phyloP scores from a whole-genome alignment of 2,113 vertebrate species.

The Brevimyrus niger region DNA sequence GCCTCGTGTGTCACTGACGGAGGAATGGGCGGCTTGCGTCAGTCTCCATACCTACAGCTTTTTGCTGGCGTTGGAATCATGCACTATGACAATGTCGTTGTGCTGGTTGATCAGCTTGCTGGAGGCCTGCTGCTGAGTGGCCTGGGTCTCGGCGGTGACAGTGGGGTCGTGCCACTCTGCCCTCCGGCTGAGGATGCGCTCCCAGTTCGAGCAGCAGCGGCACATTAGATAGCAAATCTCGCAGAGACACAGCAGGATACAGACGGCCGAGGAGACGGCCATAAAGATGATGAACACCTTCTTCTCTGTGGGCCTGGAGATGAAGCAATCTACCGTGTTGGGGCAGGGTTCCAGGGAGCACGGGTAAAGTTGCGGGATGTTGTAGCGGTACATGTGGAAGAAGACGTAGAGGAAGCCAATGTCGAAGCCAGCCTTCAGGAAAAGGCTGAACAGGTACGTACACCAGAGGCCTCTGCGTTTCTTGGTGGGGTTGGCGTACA shows the following conservation, averaged over 20 bases:
- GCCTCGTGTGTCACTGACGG: background rate
- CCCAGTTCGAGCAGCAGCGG: constrained; percentile 58
- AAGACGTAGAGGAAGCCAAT: constrained; percentile 75
- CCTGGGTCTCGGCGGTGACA: background rate
- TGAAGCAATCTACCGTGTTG: constrained; percentile 82
- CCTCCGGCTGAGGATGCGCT: background rate
- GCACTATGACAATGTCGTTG: constrained; percentile 31
- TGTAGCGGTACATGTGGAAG: constrained; percentile 68
- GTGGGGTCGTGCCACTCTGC: constrained; percentile 30
- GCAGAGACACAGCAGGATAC: constrained; percentile 73
- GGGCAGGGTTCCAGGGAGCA: constrained; percentile 74
- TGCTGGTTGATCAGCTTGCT: constrained; percentile 40
- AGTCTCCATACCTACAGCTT: background rate
- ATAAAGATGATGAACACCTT: constrained; percentile 91
- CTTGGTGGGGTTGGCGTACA: constrained; percentile 70
- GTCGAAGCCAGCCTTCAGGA: constrained; percentile 77
- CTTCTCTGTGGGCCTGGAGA: constrained; percentile 83
- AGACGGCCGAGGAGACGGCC: constrained; percentile 67
- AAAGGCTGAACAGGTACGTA: constrained; percentile 82
- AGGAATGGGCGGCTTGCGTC: background rate
- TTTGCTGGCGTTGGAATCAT: background rate
- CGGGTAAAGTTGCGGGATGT: constrained; percentile 70
- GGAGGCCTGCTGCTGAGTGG: constrained; percentile 40
- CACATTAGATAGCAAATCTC: constrained; percentile 77
- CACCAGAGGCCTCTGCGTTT: constrained; percentile 87